Percentiles rank a stretch among this genome's conserved stretches.
These are phyloP conservation scores for Muscina levida DNA, from an alignment of 2,888 invertebrate species.

Conservation along the genomic window DNA sequence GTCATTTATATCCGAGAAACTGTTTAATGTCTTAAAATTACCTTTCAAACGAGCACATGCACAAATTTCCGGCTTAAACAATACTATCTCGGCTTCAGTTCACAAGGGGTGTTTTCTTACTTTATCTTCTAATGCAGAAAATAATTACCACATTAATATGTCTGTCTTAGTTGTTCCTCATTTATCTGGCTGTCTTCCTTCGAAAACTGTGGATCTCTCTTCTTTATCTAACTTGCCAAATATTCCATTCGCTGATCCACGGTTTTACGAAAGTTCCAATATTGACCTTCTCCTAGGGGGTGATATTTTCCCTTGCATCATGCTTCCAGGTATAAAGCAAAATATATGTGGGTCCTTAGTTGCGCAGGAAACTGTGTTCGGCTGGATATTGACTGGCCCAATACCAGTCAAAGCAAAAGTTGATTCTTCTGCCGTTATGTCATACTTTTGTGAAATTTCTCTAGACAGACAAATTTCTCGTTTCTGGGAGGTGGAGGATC, in stretches of 20 bases:
- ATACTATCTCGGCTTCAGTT: not conserved
- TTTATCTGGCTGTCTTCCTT: not conserved
- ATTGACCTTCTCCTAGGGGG: not conserved
- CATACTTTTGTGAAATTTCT: too few relatives aligned
- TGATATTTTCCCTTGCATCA: not conserved
- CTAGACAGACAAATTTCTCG: too few relatives aligned
- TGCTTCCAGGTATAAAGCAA: not conserved
- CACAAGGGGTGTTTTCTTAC: not conserved
- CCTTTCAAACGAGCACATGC: not conserved
- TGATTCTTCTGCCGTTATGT: too few relatives aligned
- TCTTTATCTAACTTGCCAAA: too few relatives aligned
- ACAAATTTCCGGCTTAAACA: not conserved
- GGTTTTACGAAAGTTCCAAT: not conserved
- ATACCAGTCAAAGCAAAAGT: not conserved
- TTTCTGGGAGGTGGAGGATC: too few relatives aligned
- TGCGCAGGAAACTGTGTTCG: slow-evolving; percentile 35
- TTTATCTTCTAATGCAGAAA: not conserved
- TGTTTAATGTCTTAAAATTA: not conserved
- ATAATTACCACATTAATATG: not conserved
- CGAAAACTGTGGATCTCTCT: not conserved
- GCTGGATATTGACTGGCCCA: slow-evolving; percentile 38
- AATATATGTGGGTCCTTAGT: slow-evolving; percentile 8
- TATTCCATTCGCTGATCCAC: too few relatives aligned
- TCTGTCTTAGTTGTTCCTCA: not conserved
- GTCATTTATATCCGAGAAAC: not conserved